Percentiles rank a stretch among this genome's conserved stretches.
Evolutionary conservation across 2,888 invertebrate species (phyloP).

Genomic region (Ditylenchus weischeri): DNA sequence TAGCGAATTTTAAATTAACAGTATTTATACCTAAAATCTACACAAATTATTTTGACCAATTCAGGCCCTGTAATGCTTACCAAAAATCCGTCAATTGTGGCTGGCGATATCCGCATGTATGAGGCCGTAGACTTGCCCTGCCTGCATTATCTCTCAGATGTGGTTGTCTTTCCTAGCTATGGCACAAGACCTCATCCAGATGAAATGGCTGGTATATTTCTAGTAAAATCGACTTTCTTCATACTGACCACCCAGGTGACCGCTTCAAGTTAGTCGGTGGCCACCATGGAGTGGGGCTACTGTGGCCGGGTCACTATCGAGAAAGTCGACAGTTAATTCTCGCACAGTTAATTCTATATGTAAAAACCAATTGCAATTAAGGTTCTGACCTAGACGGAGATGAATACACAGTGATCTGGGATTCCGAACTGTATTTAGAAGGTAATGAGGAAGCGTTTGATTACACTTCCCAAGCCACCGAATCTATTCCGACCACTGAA

Average conservation of each 20-base stretch:
- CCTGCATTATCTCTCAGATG: slow-evolving; percentile 49
- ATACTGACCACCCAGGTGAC: too few relatives aligned
- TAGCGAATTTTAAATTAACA: too few relatives aligned
- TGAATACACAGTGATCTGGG: slow-evolving; percentile 61
- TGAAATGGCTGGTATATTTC: slow-evolving; percentile 59
- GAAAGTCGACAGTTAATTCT: too few relatives aligned
- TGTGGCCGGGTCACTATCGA: too few relatives aligned
- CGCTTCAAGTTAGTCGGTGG: too few relatives aligned
- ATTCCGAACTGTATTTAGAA: slow-evolving; percentile 55
- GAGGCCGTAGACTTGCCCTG: slow-evolving; percentile 24
- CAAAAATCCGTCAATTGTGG: slow-evolving; percentile 61
- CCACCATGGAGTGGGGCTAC: too few relatives aligned
- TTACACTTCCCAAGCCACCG: slow-evolving; percentile 23
- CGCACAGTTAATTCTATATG: neutral
- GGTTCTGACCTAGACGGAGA: slow-evolving; percentile 61
- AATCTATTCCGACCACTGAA: slow-evolving; percentile 8
- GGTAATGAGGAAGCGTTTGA: slow-evolving; percentile 47
- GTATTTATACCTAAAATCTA: too few relatives aligned
- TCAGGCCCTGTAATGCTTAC: slow-evolving; percentile 1
- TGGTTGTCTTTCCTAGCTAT: slow-evolving; percentile 60
- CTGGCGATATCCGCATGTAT: slow-evolving; percentile 60
- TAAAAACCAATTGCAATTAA: neutral
- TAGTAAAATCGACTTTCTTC: too few relatives aligned
- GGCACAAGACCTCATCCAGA: slow-evolving; percentile 44
- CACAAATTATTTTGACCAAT: neutral